Conservation (phyloP, 1,140 invertebrate genomes). For the Pseudomyrmex flavicornis region DNA sequence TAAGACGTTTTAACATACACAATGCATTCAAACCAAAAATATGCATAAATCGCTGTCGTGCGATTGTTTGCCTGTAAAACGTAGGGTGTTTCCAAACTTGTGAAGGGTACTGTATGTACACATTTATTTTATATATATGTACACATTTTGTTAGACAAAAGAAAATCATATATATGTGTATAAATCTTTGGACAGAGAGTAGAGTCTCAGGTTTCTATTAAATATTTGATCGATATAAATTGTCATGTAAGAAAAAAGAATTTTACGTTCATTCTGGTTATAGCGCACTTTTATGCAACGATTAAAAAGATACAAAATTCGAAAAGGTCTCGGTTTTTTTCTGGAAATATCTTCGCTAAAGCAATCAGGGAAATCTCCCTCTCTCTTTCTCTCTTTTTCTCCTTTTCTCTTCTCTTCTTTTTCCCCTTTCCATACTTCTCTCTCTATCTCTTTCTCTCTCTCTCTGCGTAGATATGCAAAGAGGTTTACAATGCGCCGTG, state of each 20-base stretch:
- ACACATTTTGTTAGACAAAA: neutral
- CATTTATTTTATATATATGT: too few relatives aligned
- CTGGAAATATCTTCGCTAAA: neutral
- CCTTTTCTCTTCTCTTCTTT: neutral
- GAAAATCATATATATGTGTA: neutral
- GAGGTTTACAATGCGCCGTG: slow-evolving; percentile 65
- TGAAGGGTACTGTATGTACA: too few relatives aligned
- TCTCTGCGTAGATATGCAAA: slow-evolving; percentile 57
- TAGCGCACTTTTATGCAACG: neutral
- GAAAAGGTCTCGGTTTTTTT: slow-evolving; percentile 11
- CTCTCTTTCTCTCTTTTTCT: slow-evolving; percentile 20
- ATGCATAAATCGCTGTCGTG: too few relatives aligned
- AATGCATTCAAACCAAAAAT: too few relatives aligned
- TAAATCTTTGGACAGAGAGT: too few relatives aligned
- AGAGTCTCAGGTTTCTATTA: too few relatives aligned
- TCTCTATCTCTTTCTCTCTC: slow-evolving; percentile 19
- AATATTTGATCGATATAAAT: neutral
- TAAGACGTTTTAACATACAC: too few relatives aligned
- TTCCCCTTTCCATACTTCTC: slow-evolving; percentile 7
- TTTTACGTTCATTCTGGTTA: neutral
- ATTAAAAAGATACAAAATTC: neutral
- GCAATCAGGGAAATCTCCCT: neutral
- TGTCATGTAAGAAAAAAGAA: neutral
- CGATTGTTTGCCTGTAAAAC: too few relatives aligned
- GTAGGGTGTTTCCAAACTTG: too few relatives aligned